Base-by-base conservation (phyloP, 2,797 vertebrate species). In the Saguinus oedipus region DNA sequence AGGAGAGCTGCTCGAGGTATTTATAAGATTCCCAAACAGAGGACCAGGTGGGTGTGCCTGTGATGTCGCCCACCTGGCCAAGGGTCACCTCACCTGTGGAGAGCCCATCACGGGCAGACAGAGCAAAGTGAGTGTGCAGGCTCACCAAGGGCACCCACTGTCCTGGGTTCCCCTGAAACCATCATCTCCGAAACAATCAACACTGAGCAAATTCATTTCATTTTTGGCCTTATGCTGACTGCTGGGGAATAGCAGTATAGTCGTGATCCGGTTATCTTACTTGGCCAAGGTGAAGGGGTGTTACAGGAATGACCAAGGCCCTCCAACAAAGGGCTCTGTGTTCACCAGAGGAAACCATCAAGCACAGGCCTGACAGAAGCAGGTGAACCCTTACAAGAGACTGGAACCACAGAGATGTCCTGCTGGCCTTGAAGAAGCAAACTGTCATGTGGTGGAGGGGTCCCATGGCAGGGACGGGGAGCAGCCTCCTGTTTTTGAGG, bases 381-480 rank as follows among this genome's bases (percentile, higher is more conserved):
- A 33, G 50, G 20, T 55, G 22, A 85, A 14, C 74, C 26, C 55
- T 48, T n/a, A 26, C 14, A 78, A 70, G 57, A 39, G 20, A 46
- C 4, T 4, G 4, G 3, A 53, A 59, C 8, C 1, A 20, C 5
- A 59, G 50, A 53, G 12, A 46, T 1, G 10, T 20, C 72, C 22
- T 2, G 0, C 12, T 36, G 19, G 39, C 36, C 39, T 8, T 2
- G 1, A 39, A 13, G 72, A 26, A 55, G 39, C 72, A 20, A 39
- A 14, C 4, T 19, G 46, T 42, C 0, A 0, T 2, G 2, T 27
- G 17, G 19, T 33, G 24, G 30, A 20, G 3, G 30, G 7, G 42
- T 36, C 27, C 7, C 30, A 1, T 8, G 50, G 46, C 68, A 75
- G 55, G 57, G 46, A 70, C 48, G 0, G 1, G 10, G 17, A 30